Percentiles rank a stretch among this genome's conserved stretches.
phyloP scores from a whole-genome alignment of 64 coral and sea anemone species.

The Hydrozoanthus tunicans region DNA sequence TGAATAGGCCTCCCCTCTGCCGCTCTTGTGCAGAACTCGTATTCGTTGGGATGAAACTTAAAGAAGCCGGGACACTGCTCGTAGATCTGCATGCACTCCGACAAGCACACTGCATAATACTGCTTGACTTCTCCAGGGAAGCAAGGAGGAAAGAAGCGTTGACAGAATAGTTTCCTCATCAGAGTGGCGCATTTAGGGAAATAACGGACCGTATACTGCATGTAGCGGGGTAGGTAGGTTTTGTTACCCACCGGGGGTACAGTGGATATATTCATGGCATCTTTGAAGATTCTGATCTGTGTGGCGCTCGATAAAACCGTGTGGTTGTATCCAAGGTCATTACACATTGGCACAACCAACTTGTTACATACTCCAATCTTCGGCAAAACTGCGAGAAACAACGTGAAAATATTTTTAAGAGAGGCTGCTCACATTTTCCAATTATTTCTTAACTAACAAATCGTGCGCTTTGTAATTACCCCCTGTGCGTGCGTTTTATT shows the following conservation, averaged over 20 bases:
- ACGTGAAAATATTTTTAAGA: too few relatives aligned
- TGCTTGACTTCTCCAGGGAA: slow-evolving; percentile 26
- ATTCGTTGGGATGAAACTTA: slow-evolving; percentile 1
- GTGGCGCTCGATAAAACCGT: slow-evolving; percentile 27
- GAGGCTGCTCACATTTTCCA: too few relatives aligned
- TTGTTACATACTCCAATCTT: slow-evolving; percentile 52
- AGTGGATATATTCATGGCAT: neutral
- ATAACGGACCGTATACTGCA: slow-evolving; percentile 10
- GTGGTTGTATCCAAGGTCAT: slow-evolving; percentile 33
- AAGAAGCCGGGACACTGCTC: slow-evolving; percentile 18
- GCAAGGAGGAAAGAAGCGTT: slow-evolving; percentile 29
- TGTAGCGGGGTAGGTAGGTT: slow-evolving; percentile 29
- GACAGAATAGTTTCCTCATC: slow-evolving; percentile 13
- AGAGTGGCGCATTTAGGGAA: slow-evolving; percentile 26
- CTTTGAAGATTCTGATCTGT: slow-evolving; percentile 28
- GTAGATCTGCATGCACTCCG: slow-evolving; percentile 24
- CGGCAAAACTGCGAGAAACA: slow-evolving; percentile 1
- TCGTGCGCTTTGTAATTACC: too few relatives aligned
- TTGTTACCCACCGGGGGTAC: neutral
- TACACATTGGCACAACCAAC: slow-evolving; percentile 44
- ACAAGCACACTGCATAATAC: slow-evolving; percentile 2
- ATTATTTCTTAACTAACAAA: too few relatives aligned
- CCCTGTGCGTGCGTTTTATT: too few relatives aligned
- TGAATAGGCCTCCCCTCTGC: neutral
- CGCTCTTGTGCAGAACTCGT: slow-evolving; percentile 3